phyloP scores from a whole-genome alignment of 2,888 invertebrate genomes.

The Habrosyne pyritoides region DNA sequence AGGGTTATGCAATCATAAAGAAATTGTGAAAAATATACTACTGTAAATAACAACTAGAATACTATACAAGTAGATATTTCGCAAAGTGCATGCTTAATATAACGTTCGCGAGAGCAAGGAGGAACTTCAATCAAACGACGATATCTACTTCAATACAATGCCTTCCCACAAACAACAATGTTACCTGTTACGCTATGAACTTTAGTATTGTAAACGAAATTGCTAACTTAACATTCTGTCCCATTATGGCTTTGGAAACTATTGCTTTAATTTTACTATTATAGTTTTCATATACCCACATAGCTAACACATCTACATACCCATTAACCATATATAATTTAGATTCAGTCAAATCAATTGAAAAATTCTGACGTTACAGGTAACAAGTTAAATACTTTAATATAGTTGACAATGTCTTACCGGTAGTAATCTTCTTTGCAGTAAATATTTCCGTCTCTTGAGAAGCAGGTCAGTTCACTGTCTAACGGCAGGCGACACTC shows the following conservation, averaged over 20 bases:
- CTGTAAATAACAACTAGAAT: not conserved
- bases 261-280: too few species aligned
- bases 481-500: conserved; percentile 93
- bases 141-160: not conserved
- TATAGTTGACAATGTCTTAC: conserved; percentile 75
- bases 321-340: too few species aligned
- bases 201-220: too few species aligned
- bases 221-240: too few species aligned
- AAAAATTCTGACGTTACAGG: too few species aligned
- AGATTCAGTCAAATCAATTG: too few species aligned
- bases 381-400: not conserved
- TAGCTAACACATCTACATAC: too few species aligned
- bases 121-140: not conserved
- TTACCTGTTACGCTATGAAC: not conserved
- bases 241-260: too few species aligned
- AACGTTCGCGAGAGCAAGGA: not conserved
- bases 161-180: not conserved
- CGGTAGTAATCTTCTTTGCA: conserved; percentile 98
- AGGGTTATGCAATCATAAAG: too few species aligned
- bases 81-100: not conserved
- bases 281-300: too few species aligned
- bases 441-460: conserved; percentile 94
- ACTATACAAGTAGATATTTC: not conserved
- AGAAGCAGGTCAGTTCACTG: conserved; percentile 94
- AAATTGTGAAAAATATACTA: too few species aligned